A percentile compares a stretch with the other conserved stretches of the same genome.
Conservation (phyloP, 2,888 invertebrate genomes). For the Chydorus sphaericus region DNA sequence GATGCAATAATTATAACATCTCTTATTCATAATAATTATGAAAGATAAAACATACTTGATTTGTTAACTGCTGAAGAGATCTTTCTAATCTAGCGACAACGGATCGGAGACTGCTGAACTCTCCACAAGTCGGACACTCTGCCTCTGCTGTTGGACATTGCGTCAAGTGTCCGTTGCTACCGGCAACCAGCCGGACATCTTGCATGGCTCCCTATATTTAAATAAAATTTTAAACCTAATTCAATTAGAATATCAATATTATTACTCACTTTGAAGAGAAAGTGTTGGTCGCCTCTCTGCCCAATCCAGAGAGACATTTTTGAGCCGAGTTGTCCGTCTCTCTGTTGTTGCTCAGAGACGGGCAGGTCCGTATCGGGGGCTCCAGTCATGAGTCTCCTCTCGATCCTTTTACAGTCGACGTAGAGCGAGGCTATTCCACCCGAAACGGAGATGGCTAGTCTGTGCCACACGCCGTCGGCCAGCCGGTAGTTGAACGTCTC, state of each 20-base stretch:
- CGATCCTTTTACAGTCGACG: slow-evolving; percentile 73
- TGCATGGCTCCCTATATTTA: slow-evolving; percentile 59
- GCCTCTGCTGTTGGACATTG: slow-evolving; percentile 76
- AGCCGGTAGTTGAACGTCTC: slow-evolving; percentile 77
- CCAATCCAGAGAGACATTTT: slow-evolving; percentile 72
- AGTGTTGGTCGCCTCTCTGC: slow-evolving; percentile 70
- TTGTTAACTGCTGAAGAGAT: slow-evolving; percentile 64
- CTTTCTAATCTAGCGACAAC: slow-evolving; percentile 65
- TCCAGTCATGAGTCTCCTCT: slow-evolving; percentile 52
- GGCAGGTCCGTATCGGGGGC: slow-evolving; percentile 46
- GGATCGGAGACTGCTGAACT: slow-evolving; percentile 67
- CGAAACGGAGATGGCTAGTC: slow-evolving; percentile 64
- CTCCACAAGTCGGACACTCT: slow-evolving; percentile 79
- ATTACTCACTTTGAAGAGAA: slow-evolving; percentile 70
- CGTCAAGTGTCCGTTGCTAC: slow-evolving; percentile 68
- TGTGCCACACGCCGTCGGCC: slow-evolving; percentile 79
- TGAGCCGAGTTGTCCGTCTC: slow-evolving; percentile 18
- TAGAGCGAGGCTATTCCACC: slow-evolving; percentile 61
- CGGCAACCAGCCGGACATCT: slow-evolving; percentile 70
- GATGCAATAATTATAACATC: slow-evolving; percentile 3
- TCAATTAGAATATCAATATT: neutral
- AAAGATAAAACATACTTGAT: slow-evolving; percentile 45
- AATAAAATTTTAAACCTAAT: neutral
- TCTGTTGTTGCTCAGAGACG: slow-evolving; percentile 21
- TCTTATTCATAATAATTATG: neutral